A percentile compares a stretch with the other conserved stretches of the same genome.
phyloP scores from a whole-genome alignment of 2,888 invertebrate genomes.

The Trissolcus japonicus region DNA sequence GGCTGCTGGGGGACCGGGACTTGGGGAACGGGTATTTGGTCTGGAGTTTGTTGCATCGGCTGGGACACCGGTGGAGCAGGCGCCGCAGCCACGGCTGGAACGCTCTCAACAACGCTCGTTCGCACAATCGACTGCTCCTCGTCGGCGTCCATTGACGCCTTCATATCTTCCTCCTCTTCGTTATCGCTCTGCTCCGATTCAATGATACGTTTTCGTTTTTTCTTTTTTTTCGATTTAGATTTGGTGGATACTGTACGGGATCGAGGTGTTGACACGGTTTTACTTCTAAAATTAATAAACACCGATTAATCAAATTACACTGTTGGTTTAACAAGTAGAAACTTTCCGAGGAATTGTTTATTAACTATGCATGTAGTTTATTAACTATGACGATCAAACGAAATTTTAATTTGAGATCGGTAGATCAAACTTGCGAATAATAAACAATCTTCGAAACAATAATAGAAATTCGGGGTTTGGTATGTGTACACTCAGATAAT shows the following conservation, averaged over 20 bases:
- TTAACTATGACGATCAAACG: too few relatives aligned
- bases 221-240: conserved; percentile 76
- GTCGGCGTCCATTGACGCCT: conserved; percentile 60
- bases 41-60: neutral
- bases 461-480: too few relatives aligned
- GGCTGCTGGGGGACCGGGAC: conserved; percentile 3
- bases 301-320: neutral
- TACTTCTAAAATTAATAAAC: conserved; percentile 64
- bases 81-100: neutral
- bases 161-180: conserved; percentile 73
- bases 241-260: conserved; percentile 61
- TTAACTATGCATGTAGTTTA: too few relatives aligned
- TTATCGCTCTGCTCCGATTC: conserved; percentile 74
- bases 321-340: too few relatives aligned
- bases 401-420: too few relatives aligned
- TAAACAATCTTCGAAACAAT: too few relatives aligned
- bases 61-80: neutral
- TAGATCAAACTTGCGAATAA: too few relatives aligned
- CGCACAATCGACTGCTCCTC: conserved; percentile 20
- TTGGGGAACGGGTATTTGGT: neutral
- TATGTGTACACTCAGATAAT: too few relatives aligned
- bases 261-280: conserved; percentile 65
- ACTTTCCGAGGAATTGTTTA: too few relatives aligned
- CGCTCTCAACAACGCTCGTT: conserved; percentile 5
- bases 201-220: conserved; percentile 74